Conservation (phyloP, 92 coral and sea anemone genomes). For the Palythoa grandiflora region DNA sequence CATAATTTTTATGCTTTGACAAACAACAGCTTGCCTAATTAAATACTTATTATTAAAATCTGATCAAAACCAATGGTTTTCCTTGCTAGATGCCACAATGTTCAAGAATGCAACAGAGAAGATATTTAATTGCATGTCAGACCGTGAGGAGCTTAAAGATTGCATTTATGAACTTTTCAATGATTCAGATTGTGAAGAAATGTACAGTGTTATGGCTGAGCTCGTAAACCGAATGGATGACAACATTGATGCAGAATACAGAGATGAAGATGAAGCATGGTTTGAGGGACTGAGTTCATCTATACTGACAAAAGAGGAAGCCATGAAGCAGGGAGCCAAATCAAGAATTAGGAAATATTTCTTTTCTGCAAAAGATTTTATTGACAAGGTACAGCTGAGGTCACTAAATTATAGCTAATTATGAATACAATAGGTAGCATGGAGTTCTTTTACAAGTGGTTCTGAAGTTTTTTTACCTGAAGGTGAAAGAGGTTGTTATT, state of each 20-base stretch:
- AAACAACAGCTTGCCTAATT: not conserved
- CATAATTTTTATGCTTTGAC: not conserved
- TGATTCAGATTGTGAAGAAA: conserved; percentile 71
- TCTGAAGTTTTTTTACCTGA: no score
- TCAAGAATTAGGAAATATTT: conserved; percentile 87
- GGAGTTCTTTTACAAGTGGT: no score
- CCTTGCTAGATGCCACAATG: conserved; percentile 72
- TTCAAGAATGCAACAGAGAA: conserved; percentile 82
- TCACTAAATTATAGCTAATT: not conserved
- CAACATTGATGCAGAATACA: conserved; percentile 86
- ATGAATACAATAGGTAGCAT: no score
- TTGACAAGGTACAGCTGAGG: conserved; percentile 70
- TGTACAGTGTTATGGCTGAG: conserved; percentile 83
- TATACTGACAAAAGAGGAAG: conserved; percentile 81
- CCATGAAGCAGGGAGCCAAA: conserved; percentile 78
- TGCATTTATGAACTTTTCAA: conserved; percentile 70
- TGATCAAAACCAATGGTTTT: not conserved
- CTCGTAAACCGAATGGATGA: conserved; percentile 76
- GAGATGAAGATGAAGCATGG: conserved; percentile 87
- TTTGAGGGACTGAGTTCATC: conserved; percentile 81
- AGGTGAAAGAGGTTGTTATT: no score
- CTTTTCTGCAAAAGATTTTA: conserved; percentile 77
- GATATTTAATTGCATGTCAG: conserved; percentile 77
- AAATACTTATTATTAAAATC: not conserved
- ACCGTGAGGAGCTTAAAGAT: conserved; percentile 66